phyloP scores from a whole-genome alignment of 2,888 invertebrate genomes.

The Ochropacha duplaris region DNA sequence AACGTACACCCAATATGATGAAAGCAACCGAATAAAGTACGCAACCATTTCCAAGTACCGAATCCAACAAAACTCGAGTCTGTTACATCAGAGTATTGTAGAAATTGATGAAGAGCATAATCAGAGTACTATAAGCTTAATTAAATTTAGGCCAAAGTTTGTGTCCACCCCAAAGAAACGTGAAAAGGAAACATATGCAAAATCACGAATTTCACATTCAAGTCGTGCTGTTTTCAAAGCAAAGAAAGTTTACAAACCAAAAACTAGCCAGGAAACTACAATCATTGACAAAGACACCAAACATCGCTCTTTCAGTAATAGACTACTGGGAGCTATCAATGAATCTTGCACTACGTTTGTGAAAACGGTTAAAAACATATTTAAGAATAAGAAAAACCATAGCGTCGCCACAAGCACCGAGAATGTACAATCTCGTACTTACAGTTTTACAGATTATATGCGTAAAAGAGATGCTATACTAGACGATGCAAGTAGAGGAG shows the following conservation, averaged over 20 bases:
- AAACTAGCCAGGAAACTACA: constrained; percentile 11
- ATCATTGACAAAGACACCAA: constrained; percentile 25
- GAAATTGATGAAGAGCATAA: constrained; percentile 6
- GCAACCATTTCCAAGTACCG: neutral
- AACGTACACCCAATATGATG: neutral
- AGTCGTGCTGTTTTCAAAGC: constrained; percentile 6
- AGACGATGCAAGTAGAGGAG: constrained; percentile 16
- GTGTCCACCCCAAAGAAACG: constrained; percentile 55
- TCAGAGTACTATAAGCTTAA: constrained; percentile 11
- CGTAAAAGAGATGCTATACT: constrained; percentile 49
- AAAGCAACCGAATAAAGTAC: neutral
- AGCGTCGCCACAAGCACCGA: constrained; percentile 9
- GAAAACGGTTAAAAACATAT: constrained; percentile 62
- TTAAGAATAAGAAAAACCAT: constrained; percentile 36
- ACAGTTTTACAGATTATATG: constrained; percentile 69
- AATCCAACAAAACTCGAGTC: neutral
- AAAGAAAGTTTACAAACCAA: constrained; percentile 7
- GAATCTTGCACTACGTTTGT: constrained; percentile 64
- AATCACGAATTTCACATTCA: constrained; percentile 5
- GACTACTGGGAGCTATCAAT: constrained; percentile 60
- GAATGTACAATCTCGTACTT: constrained; percentile 31
- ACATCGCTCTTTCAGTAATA: constrained; percentile 47
- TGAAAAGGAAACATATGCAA: constrained; percentile 5
- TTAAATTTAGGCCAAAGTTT: constrained; percentile 49
- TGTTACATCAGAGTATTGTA: neutral